Conservation (phyloP, 2,113 vertebrate genomes). For the Erpornis zantholeuca region DNA sequence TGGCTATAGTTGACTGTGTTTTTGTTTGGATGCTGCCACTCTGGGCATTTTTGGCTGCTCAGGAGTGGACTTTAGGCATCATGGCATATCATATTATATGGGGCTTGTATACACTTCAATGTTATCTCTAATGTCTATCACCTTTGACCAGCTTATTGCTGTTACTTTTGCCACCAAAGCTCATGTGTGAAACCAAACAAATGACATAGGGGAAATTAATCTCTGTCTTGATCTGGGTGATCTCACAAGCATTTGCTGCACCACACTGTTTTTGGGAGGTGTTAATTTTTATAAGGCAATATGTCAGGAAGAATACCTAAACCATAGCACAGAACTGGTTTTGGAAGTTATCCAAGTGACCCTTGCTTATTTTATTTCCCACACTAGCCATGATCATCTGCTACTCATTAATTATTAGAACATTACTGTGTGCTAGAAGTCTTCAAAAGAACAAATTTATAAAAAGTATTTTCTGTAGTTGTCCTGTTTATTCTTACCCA, state of each 20-base stretch:
- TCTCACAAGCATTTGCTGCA: conserved; percentile 43
- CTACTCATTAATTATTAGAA: conserved; percentile 65
- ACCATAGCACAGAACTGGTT: not conserved
- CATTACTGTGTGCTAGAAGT: conserved; percentile 22
- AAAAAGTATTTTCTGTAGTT: conserved; percentile 59
- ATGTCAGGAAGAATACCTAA: not conserved
- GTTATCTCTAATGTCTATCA: conserved; percentile 67
- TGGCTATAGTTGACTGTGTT: conserved; percentile 67
- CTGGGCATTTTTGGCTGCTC: conserved; percentile 42
- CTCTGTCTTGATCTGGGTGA: conserved; percentile 37
- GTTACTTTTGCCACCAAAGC: conserved; percentile 63
- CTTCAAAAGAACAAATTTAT: conserved; percentile 68
- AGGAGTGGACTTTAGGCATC: conserved; percentile 45
- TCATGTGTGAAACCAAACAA: not conserved
- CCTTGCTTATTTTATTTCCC: conserved; percentile 67
- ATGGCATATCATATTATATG: not conserved
- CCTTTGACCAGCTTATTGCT: conserved; percentile 54
- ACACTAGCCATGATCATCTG: conserved; percentile 50
- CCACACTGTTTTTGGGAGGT: conserved; percentile 39
- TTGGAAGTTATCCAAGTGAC: conserved; percentile 44
- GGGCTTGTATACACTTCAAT: conserved; percentile 62
- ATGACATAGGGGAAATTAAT: not conserved
- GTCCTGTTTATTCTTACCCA: conserved; percentile 64
- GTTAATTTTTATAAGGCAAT: not conserved
- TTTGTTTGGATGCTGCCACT: conserved; percentile 69